These are phyloP conservation scores for Cacoxenus indagator DNA, from an alignment of 2,888 invertebrate species.

Conservation along the genomic window DNA sequence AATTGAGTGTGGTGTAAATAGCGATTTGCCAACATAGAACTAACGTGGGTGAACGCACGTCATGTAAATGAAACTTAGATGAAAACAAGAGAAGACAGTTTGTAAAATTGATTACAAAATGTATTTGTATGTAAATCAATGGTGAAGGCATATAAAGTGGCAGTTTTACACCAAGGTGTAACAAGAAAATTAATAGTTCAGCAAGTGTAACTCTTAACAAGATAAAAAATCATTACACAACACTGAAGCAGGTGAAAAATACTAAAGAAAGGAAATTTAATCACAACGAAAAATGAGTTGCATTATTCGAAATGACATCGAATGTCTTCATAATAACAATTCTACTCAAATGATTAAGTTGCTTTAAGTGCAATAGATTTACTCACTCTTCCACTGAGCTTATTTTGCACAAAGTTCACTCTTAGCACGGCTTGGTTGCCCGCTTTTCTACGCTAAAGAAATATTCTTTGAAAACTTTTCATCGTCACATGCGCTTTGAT, in stretches of 20 bases:
- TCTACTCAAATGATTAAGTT: too few relatives aligned
- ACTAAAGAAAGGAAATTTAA: neutral
- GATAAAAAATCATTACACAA: too few relatives aligned
- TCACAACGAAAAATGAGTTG: neutral
- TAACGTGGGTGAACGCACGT: neutral
- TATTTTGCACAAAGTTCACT: too few relatives aligned
- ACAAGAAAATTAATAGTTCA: too few relatives aligned
- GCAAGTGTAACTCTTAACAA: too few relatives aligned
- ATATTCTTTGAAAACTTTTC: slow-evolving; percentile 31
- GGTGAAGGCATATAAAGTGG: neutral
- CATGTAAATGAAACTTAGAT: neutral
- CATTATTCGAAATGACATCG: neutral
- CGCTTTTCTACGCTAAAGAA: neutral
- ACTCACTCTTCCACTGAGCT: too few relatives aligned
- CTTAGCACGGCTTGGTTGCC: slow-evolving; percentile 19
- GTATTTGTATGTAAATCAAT: slow-evolving; percentile 47
- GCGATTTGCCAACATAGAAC: neutral
- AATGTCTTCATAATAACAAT: too few relatives aligned
- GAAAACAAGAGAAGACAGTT: slow-evolving; percentile 25
- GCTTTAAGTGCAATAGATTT: too few relatives aligned
- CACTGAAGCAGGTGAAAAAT: neutral
- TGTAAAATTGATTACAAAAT: slow-evolving; percentile 45
- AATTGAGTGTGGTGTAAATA: neutral
- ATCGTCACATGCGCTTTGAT: slow-evolving; percentile 15
- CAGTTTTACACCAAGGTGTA: neutral